phyloP scores from a whole-genome alignment of 2,888 invertebrate genomes.

The Cephus pulcher region DNA sequence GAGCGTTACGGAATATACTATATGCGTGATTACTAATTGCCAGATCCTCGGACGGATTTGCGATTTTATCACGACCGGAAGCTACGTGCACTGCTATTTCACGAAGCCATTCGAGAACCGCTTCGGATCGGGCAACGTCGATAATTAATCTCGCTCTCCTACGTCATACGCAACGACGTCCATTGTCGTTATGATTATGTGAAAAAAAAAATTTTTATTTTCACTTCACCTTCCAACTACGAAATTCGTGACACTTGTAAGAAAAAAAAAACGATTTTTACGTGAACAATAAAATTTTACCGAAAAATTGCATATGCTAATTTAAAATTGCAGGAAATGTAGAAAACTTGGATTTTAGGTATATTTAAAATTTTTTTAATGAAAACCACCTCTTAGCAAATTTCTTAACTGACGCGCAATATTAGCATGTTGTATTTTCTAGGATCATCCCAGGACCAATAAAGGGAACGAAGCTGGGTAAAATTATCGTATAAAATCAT shows the following conservation, averaged over 20 bases:
- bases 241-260: slow-evolving; percentile 26
- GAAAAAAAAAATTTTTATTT: background rate
- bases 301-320: background rate
- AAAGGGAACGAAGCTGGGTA: background rate
- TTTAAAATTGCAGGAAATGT: background rate
- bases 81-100: slow-evolving; percentile 36
- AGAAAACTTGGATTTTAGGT: background rate
- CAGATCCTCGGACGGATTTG: slow-evolving; percentile 46
- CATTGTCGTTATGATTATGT: background rate
- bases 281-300: too few relatives aligned
- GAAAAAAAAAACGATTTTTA: too few relatives aligned
- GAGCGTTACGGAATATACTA: slow-evolving; percentile 51
- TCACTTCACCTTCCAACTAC: slow-evolving; percentile 21
- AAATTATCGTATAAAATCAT: background rate
- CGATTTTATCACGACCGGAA: slow-evolving; percentile 56
- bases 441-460: background rate
- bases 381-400: too few relatives aligned
- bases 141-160: background rate
- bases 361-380: too few relatives aligned
- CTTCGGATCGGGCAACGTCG: background rate
- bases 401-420: too few relatives aligned
- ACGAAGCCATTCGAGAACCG: slow-evolving; percentile 30
- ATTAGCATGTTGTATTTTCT: background rate
- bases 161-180: background rate
- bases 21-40: slow-evolving; percentile 62